phyloP scores from a whole-genome alignment of 2,888 invertebrate species.

The Hanleya hanleyi region DNA sequence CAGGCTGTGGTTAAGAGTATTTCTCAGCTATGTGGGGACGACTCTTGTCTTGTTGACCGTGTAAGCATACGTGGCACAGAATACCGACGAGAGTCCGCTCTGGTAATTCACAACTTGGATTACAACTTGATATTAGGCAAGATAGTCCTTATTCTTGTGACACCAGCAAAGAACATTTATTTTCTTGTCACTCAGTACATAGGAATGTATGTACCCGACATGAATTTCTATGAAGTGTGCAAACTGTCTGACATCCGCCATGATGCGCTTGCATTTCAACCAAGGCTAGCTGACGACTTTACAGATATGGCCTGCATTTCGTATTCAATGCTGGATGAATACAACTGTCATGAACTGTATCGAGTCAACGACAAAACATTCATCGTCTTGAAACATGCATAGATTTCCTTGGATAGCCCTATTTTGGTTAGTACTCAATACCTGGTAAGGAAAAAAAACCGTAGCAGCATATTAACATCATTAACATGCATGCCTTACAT shows the following conservation, averaged over 20 bases:
- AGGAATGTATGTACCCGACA: background rate
- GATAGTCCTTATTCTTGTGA: background rate
- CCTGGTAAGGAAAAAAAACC: no score
- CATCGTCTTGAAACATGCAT: background rate
- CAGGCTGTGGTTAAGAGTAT: background rate
- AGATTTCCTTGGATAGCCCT: no score
- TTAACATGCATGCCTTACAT: no score
- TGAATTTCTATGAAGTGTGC: slow-evolving; percentile 3
- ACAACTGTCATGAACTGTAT: background rate
- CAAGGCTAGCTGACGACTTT: background rate
- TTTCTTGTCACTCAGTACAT: background rate
- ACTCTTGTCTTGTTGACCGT: background rate
- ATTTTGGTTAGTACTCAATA: no score
- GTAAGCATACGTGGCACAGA: background rate
- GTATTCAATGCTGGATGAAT: background rate
- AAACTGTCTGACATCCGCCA: background rate
- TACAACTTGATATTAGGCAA: background rate
- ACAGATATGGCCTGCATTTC: background rate
- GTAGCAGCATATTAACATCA: no score
- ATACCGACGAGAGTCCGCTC: background rate
- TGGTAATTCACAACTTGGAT: background rate
- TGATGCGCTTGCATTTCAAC: background rate
- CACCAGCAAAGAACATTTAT: background rate
- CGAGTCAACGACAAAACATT: background rate
- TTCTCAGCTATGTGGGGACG: background rate